These are phyloP conservation scores for Babylonia areolata DNA, from an alignment of 1,140 invertebrate genomes.

Conservation along the genomic window DNA sequence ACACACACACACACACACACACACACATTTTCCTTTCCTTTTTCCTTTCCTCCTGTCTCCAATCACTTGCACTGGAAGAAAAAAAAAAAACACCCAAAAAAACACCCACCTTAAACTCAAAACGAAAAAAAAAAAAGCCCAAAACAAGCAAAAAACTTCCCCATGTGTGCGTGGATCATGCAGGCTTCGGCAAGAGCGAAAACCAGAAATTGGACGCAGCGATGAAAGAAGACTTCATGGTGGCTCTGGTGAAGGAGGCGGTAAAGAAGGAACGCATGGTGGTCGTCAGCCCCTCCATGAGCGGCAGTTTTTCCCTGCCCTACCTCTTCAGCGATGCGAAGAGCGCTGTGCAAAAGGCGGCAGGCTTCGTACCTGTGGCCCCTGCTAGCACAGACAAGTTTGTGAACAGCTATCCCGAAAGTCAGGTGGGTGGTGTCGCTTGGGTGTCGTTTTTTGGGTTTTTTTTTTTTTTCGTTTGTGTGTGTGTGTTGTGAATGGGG, in stretches of 20 bases:
- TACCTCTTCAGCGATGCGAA: neutral
- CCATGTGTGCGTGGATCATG: neutral
- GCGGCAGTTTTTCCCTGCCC: constrained; percentile 7
- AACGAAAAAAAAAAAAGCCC: too few relatives aligned
- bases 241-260: neutral
- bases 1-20: too few relatives aligned
- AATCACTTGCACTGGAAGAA: too few relatives aligned
- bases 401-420: neutral
- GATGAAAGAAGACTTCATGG: neutral
- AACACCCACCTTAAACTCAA: too few relatives aligned
- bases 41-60: too few relatives aligned
- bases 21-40: too few relatives aligned
- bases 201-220: neutral
- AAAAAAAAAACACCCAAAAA: too few relatives aligned
- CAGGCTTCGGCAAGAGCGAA: neutral
- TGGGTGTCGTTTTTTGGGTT: neutral
- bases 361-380: neutral
- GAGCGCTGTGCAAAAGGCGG: neutral
- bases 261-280: neutral
- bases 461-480: neutral
- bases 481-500: neutral
- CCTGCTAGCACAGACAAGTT: neutral
- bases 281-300: constrained; percentile 25
- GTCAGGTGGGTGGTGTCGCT: neutral
- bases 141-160: too few relatives aligned